phyloP scores from a whole-genome alignment of 2,888 invertebrate genomes.

The Melipona beecheii region DNA sequence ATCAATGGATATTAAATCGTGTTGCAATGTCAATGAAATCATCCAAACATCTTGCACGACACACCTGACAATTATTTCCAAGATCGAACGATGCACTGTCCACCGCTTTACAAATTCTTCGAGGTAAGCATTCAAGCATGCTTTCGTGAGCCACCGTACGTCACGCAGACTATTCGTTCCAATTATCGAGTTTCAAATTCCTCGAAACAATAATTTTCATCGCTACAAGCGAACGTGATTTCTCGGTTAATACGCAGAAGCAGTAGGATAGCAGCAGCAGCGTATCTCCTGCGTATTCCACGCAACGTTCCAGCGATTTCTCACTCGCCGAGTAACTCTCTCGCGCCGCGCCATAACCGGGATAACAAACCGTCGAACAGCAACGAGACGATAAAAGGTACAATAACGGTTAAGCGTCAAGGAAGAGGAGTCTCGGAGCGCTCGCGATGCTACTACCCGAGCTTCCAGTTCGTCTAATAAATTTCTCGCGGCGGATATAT shows the following conservation, averaged over 20 bases:
- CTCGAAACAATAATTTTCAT: neutral
- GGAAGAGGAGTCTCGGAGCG: slow-evolving; percentile 15
- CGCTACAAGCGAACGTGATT: neutral
- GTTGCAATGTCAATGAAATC: too few relatives aligned
- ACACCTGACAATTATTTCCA: too few relatives aligned
- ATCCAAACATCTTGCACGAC: too few relatives aligned
- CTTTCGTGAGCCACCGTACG: too few relatives aligned
- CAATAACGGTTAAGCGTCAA: slow-evolving; percentile 33
- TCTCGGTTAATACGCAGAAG: neutral
- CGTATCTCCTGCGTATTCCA: neutral
- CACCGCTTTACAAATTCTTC: too few relatives aligned
- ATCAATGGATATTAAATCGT: too few relatives aligned
- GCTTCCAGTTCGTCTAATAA: slow-evolving; percentile 70
- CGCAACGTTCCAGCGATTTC: neutral
- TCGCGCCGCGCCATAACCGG: too few relatives aligned
- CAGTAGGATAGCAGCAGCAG: neutral
- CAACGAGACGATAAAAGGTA: slow-evolving; percentile 2
- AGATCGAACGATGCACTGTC: too few relatives aligned
- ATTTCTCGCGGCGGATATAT: slow-evolving; percentile 76
- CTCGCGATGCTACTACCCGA: slow-evolving; percentile 37
- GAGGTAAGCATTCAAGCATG: too few relatives aligned
- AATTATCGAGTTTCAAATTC: neutral
- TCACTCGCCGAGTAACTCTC: neutral
- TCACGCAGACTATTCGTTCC: neutral
- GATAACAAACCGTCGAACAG: neutral